Percentiles rank a stretch among this genome's conserved stretches.
Evolutionary conservation across 2,888 invertebrate species (phyloP).

Genomic region (Nomada hirtipes): DNA sequence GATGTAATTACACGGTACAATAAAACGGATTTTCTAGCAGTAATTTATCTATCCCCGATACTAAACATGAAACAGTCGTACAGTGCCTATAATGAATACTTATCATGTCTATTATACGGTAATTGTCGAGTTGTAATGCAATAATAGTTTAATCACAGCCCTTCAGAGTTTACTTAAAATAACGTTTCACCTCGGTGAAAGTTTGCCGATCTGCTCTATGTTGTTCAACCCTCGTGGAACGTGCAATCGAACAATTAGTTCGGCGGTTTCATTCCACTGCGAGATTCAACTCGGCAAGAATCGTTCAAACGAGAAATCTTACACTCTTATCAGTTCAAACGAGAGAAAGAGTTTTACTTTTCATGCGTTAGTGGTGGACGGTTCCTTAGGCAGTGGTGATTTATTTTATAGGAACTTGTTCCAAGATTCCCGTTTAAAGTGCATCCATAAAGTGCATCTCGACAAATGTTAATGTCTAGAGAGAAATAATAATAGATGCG

Average conservation of each 20-base stretch:
- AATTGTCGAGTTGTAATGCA: constrained; percentile 38
- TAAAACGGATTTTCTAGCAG: neutral
- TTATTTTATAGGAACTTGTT: no score
- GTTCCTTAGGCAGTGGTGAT: no score
- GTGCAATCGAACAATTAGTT: constrained; percentile 49
- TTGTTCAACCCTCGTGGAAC: neutral
- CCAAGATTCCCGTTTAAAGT: no score
- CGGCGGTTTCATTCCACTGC: constrained; percentile 1
- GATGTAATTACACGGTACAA: neutral
- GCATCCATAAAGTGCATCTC: no score
- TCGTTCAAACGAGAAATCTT: neutral
- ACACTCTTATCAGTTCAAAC: constrained; percentile 15
- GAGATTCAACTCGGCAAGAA: constrained; percentile 21
- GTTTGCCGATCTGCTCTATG: constrained; percentile 43
- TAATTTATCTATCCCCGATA: constrained; percentile 16
- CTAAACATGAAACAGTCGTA: constrained; percentile 25
- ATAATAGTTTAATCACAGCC: constrained; percentile 54
- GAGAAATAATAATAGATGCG: no score
- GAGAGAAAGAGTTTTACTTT: neutral
- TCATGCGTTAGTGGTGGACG: neutral
- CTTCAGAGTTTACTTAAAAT: constrained; percentile 48
- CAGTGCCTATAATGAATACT: constrained; percentile 36
- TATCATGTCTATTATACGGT: constrained; percentile 31
- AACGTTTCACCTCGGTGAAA: constrained; percentile 51
- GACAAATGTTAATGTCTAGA: no score